Conservation (phyloP, 2,888 invertebrate species). For the Cryptophagus acutangulus region DNA sequence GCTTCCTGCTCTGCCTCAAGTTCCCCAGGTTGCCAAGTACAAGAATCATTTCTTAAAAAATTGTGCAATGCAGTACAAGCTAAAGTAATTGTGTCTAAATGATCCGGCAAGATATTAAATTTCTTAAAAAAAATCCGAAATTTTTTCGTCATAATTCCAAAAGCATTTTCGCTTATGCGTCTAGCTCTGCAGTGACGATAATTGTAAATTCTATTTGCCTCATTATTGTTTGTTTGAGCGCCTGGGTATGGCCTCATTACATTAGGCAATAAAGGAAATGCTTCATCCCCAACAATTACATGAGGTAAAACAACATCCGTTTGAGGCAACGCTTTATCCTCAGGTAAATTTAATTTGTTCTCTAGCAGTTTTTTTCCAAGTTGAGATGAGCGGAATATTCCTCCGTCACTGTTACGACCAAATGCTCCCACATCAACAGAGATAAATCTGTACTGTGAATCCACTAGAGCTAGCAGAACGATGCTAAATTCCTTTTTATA, state of each 20-base stretch:
- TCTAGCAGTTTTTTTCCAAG: constrained; percentile 14
- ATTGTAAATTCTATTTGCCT: constrained; percentile 20
- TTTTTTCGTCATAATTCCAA: constrained; percentile 16
- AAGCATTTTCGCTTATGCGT: constrained; percentile 18
- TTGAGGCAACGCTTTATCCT: constrained; percentile 12
- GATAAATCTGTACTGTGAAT: constrained; percentile 19
- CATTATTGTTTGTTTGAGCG: constrained; percentile 17
- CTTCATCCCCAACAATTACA: constrained; percentile 21
- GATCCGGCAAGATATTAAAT: constrained; percentile 13
- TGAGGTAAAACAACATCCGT: constrained; percentile 16
- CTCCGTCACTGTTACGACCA: constrained; percentile 20
- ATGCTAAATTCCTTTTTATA: constrained; percentile 21
- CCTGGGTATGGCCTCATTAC: constrained; percentile 21
- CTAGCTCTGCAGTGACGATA: constrained; percentile 20
- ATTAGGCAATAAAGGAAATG: constrained; percentile 18
- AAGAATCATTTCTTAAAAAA: constrained; percentile 12
- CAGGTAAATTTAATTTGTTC: constrained; percentile 15
- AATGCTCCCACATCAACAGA: constrained; percentile 21
- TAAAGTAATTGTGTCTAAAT: constrained; percentile 13
- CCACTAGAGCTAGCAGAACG: constrained; percentile 20
- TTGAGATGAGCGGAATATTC: constrained; percentile 18
- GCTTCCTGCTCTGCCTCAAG: constrained; percentile 10
- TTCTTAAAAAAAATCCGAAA: constrained; percentile 16
- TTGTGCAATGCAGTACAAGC: constrained; percentile 11
- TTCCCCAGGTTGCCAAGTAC: constrained; percentile 11